Evolutionary conservation across 2,113 vertebrate species (phyloP).

Genomic region (Podilymbus podiceps): DNA sequence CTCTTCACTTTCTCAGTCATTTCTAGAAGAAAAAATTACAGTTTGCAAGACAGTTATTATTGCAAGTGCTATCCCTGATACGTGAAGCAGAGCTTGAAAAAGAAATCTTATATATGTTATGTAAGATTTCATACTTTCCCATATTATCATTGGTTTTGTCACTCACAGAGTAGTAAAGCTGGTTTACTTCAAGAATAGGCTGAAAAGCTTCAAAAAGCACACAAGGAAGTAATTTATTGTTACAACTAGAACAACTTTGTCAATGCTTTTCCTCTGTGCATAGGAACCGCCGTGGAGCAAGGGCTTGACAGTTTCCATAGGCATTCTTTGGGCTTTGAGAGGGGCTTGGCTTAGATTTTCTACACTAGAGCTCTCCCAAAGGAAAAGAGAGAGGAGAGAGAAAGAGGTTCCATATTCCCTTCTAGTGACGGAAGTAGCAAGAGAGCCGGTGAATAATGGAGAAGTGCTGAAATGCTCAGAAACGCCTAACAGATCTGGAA

Average conservation of each 20-base stretch:
- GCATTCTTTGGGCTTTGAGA: neutral
- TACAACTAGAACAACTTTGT: neutral
- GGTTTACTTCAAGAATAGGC: neutral
- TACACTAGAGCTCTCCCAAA: neutral
- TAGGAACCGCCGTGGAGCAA: neutral
- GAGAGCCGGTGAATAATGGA: neutral
- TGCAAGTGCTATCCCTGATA: neutral
- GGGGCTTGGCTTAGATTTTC: neutral
- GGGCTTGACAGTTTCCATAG: neutral
- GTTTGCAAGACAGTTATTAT: neutral
- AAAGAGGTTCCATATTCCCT: neutral
- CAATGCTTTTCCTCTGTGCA: neutral
- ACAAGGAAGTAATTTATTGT: neutral
- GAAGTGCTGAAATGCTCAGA: neutral
- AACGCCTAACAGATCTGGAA: neutral
- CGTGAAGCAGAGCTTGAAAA: neutral
- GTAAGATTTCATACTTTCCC: neutral
- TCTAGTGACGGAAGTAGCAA: neutral
- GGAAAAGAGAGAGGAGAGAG: neutral
- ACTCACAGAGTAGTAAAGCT: neutral
- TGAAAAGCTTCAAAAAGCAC: neutral
- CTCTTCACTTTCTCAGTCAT: neutral
- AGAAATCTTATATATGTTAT: neutral
- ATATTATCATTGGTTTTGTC: neutral
- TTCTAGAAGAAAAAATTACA: neutral